Conservation (phyloP, 2,797 vertebrate genomes). For the Mus minutoides region DNA sequence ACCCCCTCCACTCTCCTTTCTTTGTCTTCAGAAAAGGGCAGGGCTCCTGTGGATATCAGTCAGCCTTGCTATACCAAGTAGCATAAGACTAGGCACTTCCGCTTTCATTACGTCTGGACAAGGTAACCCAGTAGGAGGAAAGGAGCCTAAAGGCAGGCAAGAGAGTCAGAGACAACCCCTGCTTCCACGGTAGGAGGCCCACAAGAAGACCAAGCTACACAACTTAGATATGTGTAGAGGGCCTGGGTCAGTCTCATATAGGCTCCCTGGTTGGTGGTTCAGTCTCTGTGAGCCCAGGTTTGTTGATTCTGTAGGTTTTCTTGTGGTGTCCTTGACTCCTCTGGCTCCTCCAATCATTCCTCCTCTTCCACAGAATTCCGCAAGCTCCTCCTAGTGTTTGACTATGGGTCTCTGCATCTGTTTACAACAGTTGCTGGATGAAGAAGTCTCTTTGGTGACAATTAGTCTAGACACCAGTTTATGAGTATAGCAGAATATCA, state of each 20-base stretch:
- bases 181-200: neutral
- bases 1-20: neutral
- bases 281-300: neutral
- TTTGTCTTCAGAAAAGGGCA: neutral
- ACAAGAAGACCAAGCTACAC: neutral
- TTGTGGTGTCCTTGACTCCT: neutral
- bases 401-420: neutral
- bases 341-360: neutral
- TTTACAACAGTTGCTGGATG: neutral
- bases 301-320: neutral
- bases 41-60: neutral
- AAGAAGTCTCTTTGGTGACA: neutral
- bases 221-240: neutral
- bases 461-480: neutral
- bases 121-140: neutral
- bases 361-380: neutral
- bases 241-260: neutral
- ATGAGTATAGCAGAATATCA: neutral
- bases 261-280: neutral
- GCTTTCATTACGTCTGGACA: neutral
- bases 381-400: neutral
- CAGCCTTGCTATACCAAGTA: neutral
- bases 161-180: neutral
- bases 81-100: neutral
- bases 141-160: neutral